Evolutionary conservation across 2,797 vertebrate genomes (phyloP).

Genomic region (Sebastes hubbsi): DNA sequence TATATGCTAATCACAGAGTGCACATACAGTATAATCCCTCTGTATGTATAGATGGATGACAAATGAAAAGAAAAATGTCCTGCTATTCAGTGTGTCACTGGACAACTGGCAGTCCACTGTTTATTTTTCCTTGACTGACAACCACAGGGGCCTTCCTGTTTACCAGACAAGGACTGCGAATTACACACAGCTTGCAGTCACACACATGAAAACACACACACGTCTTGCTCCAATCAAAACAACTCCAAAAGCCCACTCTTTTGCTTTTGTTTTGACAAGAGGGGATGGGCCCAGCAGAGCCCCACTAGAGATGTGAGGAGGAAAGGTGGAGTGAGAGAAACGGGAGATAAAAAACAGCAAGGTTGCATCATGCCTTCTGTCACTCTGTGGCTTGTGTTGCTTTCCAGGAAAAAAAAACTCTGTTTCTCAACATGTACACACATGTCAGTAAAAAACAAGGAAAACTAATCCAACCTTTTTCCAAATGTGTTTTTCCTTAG

Average conservation of each 20-base stretch:
- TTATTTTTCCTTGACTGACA: slow-evolving; percentile 3
- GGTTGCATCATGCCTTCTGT: background rate
- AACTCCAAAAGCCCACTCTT: background rate
- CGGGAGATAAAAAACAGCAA: background rate
- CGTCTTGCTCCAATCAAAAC: slow-evolving; percentile 7
- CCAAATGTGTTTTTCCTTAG: background rate
- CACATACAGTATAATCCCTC: background rate
- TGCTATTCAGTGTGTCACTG: slow-evolving; percentile 8
- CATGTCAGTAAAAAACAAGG: background rate
- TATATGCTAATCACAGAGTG: background rate
- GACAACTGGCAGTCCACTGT: slow-evolving; percentile 69
- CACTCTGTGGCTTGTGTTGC: background rate
- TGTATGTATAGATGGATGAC: background rate
- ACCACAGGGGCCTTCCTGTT: slow-evolving; percentile 39
- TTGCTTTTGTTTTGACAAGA: slow-evolving; percentile 36
- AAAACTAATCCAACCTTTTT: background rate
- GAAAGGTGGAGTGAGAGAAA: background rate
- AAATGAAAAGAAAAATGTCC: background rate
- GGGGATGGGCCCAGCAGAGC: background rate
- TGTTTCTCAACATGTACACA: background rate
- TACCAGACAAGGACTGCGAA: slow-evolving; percentile 17
- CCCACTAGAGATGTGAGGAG: background rate
- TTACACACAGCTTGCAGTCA: background rate
- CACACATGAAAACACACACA: background rate
- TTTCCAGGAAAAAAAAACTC: slow-evolving; percentile 21